A percentile compares a stretch with the other conserved stretches of the same genome.
Evolutionary conservation across 1,140 invertebrate genomes (phyloP).

Genomic region (Nasonia longicornis): DNA sequence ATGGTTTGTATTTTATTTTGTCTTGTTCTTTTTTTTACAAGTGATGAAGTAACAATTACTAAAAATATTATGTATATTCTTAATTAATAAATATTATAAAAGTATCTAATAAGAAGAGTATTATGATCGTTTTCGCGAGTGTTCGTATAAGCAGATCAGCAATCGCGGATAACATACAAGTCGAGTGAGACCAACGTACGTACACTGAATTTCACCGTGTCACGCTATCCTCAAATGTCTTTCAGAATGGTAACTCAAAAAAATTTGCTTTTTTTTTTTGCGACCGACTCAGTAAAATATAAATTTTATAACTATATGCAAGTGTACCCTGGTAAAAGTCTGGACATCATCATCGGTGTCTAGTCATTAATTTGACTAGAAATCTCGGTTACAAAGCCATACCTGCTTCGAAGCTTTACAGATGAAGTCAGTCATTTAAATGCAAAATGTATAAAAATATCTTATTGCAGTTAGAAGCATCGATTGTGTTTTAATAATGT

Average conservation of each 20-base stretch:
- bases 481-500: neutral
- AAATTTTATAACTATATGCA: neutral
- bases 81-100: conserved; percentile 53
- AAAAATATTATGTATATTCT: conserved; percentile 49
- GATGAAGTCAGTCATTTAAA: neutral
- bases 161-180: conserved; percentile 17
- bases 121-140: conserved; percentile 16
- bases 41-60: conserved; percentile 47
- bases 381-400: neutral
- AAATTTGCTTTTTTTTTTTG: neutral
- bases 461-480: neutral
- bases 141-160: conserved; percentile 12
- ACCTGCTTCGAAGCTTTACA: neutral
- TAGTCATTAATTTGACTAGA: neutral
- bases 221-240: conserved; percentile 14
- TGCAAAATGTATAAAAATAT: neutral
- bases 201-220: neutral
- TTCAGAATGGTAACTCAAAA: conserved; percentile 21
- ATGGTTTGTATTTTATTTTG: conserved; percentile 52
- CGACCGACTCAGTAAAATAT: neutral
- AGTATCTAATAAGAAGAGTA: conserved; percentile 43
- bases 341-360: neutral
- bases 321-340: neutral
- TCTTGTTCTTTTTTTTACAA: conserved; percentile 35
- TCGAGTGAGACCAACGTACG: neutral